These are phyloP conservation scores for Brotogeris chrysoptera DNA, from an alignment of 2,797 vertebrate genomes.

Conservation along the genomic window DNA sequence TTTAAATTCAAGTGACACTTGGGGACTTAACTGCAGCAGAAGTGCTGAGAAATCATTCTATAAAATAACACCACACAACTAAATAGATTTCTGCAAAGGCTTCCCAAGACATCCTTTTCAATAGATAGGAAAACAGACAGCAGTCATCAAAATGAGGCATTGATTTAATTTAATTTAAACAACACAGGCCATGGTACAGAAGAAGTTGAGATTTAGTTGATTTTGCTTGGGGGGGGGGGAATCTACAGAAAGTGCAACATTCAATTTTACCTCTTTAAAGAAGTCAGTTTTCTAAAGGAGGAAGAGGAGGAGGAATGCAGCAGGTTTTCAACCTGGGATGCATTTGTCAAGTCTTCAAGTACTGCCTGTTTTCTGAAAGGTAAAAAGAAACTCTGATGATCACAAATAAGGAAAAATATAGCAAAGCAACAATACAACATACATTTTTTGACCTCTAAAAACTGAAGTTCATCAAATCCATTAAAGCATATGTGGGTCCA, in stretches of 20 bases:
- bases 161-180: neutral
- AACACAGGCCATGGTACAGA: neutral
- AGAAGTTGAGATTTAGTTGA: neutral
- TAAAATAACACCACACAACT: neutral
- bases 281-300: conserved; percentile 86
- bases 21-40: neutral
- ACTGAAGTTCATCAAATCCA: neutral
- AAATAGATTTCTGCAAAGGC: neutral
- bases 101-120: neutral
- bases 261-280: conserved; percentile 82
- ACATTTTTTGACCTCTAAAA: neutral
- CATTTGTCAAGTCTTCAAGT: conserved; percentile 84
- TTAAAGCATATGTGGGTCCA: neutral
- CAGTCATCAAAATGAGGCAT: neutral
- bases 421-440: neutral
- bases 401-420: neutral
- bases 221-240: no score
- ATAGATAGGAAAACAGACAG: neutral
- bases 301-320: conserved; percentile 76
- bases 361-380: conserved; percentile 74
- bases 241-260: neutral
- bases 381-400: conserved; percentile 11
- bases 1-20: neutral
- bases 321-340: conserved; percentile 81
- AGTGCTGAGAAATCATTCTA: neutral